Evolutionary conservation across 2,797 vertebrate genomes (phyloP).

Genomic region (Anabas testudineus): DNA sequence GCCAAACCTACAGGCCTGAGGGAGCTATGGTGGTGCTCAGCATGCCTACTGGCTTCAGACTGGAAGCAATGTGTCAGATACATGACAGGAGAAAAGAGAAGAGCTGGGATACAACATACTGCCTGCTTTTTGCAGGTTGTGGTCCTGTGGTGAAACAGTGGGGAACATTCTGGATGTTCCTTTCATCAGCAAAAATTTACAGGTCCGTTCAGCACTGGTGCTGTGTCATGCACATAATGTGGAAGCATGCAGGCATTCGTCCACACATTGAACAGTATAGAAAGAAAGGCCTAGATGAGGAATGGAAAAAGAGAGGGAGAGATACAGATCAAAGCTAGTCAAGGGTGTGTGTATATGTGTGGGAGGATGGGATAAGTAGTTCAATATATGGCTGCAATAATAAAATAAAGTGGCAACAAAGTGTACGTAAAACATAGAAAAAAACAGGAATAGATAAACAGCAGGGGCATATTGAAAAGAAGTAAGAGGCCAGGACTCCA

Average conservation of each 20-base stretch:
- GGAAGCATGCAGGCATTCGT: conserved; percentile 59
- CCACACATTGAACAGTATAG: conserved; percentile 35
- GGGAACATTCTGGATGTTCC: conserved; percentile 69
- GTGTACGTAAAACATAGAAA: neutral
- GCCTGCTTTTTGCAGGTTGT: conserved; percentile 23
- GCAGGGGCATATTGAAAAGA: conserved; percentile 67
- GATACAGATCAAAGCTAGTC: conserved; percentile 13
- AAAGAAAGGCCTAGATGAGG: conserved; percentile 60
- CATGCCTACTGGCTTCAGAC: conserved; percentile 46
- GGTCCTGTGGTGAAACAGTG: conserved; percentile 51
- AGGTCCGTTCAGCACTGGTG: conserved; percentile 59
- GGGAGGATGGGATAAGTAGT: neutral
- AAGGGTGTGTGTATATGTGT: too few species aligned
- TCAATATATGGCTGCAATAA: conserved; percentile 35
- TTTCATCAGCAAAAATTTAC: conserved; percentile 70
- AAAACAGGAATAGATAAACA: conserved; percentile 50
- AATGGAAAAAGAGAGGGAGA: conserved; percentile 4
- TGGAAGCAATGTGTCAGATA: conserved; percentile 48
- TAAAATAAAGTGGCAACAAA: conserved; percentile 1
- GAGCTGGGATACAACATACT: conserved; percentile 12
- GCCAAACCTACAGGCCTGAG: conserved; percentile 28
- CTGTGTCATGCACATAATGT: conserved; percentile 70
- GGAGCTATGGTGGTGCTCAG: conserved; percentile 8
- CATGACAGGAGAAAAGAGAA: conserved; percentile 27
- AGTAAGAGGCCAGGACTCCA: conserved; percentile 73